Conservation (phyloP, 1,140 invertebrate genomes). For the Magallana ariakensis region DNA sequence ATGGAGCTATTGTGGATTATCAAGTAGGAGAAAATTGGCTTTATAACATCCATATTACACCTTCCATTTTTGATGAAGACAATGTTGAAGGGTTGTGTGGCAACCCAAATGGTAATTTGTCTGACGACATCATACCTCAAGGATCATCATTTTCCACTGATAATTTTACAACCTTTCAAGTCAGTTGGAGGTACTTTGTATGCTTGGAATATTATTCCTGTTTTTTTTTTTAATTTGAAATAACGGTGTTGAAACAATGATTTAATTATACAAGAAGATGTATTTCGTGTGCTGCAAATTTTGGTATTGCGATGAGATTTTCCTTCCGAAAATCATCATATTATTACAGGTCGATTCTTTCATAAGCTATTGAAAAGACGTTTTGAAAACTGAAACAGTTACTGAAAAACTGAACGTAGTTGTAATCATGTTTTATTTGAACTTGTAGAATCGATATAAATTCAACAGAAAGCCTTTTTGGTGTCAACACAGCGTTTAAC, state of each 20-base stretch:
- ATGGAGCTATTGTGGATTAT: background rate
- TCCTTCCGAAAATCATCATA: background rate
- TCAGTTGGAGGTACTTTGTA: background rate
- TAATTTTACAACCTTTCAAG: background rate
- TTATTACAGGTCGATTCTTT: background rate
- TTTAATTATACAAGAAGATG: background rate
- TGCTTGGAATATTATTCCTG: background rate
- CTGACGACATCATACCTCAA: background rate
- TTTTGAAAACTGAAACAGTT: background rate
- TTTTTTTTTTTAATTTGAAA: background rate
- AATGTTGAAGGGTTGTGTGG: conserved; percentile 4
- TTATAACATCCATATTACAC: conserved; percentile 9
- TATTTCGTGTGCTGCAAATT: background rate
- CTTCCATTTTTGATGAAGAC: conserved; percentile 4
- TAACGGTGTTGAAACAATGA: background rate
- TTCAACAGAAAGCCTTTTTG: background rate
- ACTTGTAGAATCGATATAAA: background rate
- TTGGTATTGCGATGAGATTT: background rate
- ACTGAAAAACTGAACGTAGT: background rate
- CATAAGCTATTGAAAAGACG: background rate
- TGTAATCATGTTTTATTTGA: background rate
- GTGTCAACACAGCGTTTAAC: background rate
- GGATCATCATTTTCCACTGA: background rate
- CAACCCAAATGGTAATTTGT: background rate
- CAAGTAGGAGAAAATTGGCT: background rate